phyloP scores from a whole-genome alignment of 2,797 vertebrate genomes.

The Sarcoramphus papa region DNA sequence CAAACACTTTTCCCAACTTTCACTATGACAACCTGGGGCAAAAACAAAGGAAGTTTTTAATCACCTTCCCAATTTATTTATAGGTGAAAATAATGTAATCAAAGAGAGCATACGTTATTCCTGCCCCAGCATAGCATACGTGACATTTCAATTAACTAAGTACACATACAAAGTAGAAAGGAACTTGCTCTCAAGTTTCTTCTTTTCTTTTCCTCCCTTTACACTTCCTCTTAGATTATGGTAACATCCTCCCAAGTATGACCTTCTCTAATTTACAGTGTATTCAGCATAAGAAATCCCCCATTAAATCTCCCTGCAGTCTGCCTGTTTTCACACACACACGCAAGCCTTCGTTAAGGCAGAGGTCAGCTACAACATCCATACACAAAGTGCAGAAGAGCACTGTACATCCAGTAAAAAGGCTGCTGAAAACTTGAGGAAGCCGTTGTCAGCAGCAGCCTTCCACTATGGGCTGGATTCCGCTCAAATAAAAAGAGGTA shows the following conservation, averaged over 20 bases:
- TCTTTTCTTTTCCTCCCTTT: not conserved
- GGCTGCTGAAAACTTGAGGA: not conserved
- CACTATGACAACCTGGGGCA: not conserved
- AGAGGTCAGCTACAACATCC: not conserved
- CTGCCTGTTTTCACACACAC: not conserved
- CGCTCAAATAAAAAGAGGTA: not conserved
- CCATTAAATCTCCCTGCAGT: not conserved
- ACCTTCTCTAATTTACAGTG: not conserved
- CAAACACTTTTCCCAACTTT: not conserved
- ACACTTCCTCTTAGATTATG: not conserved
- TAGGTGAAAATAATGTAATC: not conserved
- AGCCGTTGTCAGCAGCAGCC: not conserved
- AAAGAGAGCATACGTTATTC: not conserved
- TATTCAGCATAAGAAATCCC: not conserved
- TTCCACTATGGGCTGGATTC: not conserved
- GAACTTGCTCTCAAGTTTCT: not conserved
- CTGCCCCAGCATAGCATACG: not conserved
- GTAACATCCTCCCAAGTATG: not conserved
- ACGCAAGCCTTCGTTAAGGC: not conserved
- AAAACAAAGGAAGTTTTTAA: not conserved
- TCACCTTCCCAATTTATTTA: not conserved
- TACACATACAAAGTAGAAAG: not conserved
- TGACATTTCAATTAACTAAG: not conserved
- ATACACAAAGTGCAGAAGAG: not conserved
- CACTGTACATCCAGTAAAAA: not conserved